Evolutionary conservation across 2,888 invertebrate species (phyloP), one percentile per base, ranked within the genome.

Genomic region (Leucozona laternaria): DNA sequence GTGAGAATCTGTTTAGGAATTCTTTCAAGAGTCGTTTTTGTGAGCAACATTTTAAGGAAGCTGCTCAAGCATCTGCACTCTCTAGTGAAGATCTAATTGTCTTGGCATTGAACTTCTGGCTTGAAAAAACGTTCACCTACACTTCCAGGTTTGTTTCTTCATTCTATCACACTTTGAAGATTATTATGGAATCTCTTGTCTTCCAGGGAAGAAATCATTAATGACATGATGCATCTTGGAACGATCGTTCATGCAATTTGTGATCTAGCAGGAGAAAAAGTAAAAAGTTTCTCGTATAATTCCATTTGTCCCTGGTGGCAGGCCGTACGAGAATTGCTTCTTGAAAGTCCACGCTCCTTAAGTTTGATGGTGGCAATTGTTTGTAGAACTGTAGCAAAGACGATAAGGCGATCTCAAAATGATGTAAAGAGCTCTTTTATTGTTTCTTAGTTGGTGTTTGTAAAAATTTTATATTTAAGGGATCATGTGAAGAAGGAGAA

Each of bases 261-360:
- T 88, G 94, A 94, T 88, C 93, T 95, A 66, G 94, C 94, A 58
- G 94, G 95, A 89, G 94, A 95, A 77, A 92, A 93, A 31, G 94
- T 94, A 25, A 95, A 95, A 73, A 89, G 90, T 43, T 91, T 90
- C 79, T 89, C 90, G n/a, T 95, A 96, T 88, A 96, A 96, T 90
- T 94, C 95, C 86, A 93, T 95, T 25, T 97, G 96, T 0, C 93
- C 94, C 0, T 98, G 97, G 96, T 98, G 98, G 98, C 95, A 95
- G 89, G 93, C 94, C 75, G 94, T 97, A 57, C 94, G 97, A 34
- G 95, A 95, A 88, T 93, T 95, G 79, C 93, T 98, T 81, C 94
- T 95, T 1, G 95, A 96, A 81, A 96, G 96, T 89, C 93, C 94
- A 0, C 95, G 96, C 90, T 96, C 97, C 10, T 94, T 97, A 88